Base-by-base conservation (phyloP, 2,888 invertebrate genomes). In the Drosophila koepferae region DNA sequence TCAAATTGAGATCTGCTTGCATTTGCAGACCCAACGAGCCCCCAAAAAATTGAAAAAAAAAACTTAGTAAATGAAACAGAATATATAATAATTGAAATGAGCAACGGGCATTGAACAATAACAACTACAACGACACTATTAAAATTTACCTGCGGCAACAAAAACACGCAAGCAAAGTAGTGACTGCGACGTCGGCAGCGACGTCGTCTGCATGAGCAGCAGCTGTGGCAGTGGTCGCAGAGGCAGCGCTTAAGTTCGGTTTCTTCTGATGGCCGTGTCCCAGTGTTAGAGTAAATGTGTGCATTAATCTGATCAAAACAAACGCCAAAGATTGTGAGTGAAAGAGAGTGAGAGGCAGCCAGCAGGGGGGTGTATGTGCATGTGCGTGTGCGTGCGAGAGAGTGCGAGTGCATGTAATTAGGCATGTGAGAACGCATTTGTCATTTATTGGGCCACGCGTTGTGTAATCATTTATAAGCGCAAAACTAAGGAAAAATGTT, bases 401-500 rank as follows among this genome's bases (percentile, higher is more conserved):
- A 28, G 62, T 49, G 48, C 31, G 6, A 40, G 18, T 58, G 63
- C 61, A 43, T 43, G 59, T 74, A 60, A 74, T 75, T 75, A 65
- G 43, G 60, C 63, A 58, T 74, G 69, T 69, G 78, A 65, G 78
- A 65, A 77, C 64, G 71, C 72, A 72, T 67, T 76, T 71, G 74
- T 48, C 46, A 40, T 64, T 77, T 76, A 76, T 80, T 75, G 64
- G 70, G 59, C 63, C 69, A 72, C 62, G 58, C 75, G 85, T 91
- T 91, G 91, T 91, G 91, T 91, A 91, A 91, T 90, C 87, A 86
- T 86, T 82, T 78, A 82, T 71, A 77, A 78, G 72, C 62, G 79
- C 18, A 63, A 58, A 60, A 48, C 41, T 36, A n/a, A 59, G 46
- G 16, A 40, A 40, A 69, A 77, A 78, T 79, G 61, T 59, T 73